Evolutionary conservation across 2,888 invertebrate genomes (phyloP), one percentile per base, ranked within the genome.

Genomic region (Yponomeuta sedellus): DNA sequence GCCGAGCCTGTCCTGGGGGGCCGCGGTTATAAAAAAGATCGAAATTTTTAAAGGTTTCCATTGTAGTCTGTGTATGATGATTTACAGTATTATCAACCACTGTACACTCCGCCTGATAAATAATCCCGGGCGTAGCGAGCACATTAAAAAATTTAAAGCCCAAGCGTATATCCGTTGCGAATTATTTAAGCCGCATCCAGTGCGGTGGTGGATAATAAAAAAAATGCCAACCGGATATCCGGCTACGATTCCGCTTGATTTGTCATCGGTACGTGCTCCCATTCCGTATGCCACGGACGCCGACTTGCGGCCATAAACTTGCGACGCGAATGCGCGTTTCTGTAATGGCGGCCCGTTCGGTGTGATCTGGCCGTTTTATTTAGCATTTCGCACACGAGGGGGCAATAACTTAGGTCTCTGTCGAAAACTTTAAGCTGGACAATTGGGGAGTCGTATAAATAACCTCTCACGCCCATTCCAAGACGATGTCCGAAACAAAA

Each of bases 211-310:
- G 69, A 69, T 66, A 68, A 67, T 67, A 64, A 40, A 69, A 66
- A 67, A 69, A 65, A 67, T 67, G 70, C 64, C 66, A 61, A 63
- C 69, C 68, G 73, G 72, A 70, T 72, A 73, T 39, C 28, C 39
- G 19, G 34, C 28, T 19, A 19, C 39, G 39, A 39, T 28, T 62
- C 71, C 74, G 72, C 71, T 68, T 72, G 74, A 77, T 77, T 76
- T 76, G 75, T 75, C 68, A 72, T 64, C 68, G 66, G 67, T 66
- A 75, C 76, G 77, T 76, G 77, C 71, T 57, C 58, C 25, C 34
- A 25, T 28, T 20, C 11, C 22, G 22, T 16, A 11, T 56, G 52
- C 64, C 52, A 52, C 20, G 64, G 12, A 52, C 64, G 34, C 34
- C n/a, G 19, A 10, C 34, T 39, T 62, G 39, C 39, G n/a, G 34